Evolutionary conservation across 2,888 invertebrate genomes (phyloP).

Genomic region (Syrphus vitripennis): DNA sequence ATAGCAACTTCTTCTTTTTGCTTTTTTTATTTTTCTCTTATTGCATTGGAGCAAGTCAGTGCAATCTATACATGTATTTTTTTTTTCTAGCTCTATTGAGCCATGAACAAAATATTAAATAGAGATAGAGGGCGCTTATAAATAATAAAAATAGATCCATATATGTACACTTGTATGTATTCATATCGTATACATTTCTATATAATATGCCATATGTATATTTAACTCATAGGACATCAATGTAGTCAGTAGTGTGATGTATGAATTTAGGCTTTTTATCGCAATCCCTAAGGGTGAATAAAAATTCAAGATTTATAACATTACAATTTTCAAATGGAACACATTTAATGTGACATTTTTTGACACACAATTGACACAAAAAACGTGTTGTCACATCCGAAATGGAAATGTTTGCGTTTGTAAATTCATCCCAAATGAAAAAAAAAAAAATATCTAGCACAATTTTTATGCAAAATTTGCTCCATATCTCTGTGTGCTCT

Average conservation of each 20-base stretch:
- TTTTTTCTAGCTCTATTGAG: not conserved
- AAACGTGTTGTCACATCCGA: conserved; percentile 9
- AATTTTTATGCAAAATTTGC: conserved; percentile 6
- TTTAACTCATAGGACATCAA: not conserved
- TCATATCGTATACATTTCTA: too few species aligned
- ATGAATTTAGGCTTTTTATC: not conserved
- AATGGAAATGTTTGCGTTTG: conserved; percentile 4
- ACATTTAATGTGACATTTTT: conserved; percentile 8
- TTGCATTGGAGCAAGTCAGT: too few species aligned
- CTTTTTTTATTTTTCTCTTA: too few species aligned
- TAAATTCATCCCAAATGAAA: not conserved
- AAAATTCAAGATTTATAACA: conserved; percentile 32
- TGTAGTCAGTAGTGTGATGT: not conserved
- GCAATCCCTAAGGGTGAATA: conserved; percentile 13
- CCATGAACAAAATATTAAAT: not conserved
- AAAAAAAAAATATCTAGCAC: not conserved
- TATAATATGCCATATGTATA: too few species aligned
- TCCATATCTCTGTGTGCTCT: not conserved
- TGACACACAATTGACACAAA: not conserved
- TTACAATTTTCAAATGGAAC: conserved; percentile 8
- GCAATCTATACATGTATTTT: too few species aligned
- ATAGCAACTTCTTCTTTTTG: too few species aligned
- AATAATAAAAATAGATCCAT: too few species aligned
- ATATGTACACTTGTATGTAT: too few species aligned
- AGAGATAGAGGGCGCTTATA: not conserved